These are phyloP conservation scores for Romanogobio albipinnatus DNA, from an alignment of 2,113 vertebrate species.

Conservation along the genomic window DNA sequence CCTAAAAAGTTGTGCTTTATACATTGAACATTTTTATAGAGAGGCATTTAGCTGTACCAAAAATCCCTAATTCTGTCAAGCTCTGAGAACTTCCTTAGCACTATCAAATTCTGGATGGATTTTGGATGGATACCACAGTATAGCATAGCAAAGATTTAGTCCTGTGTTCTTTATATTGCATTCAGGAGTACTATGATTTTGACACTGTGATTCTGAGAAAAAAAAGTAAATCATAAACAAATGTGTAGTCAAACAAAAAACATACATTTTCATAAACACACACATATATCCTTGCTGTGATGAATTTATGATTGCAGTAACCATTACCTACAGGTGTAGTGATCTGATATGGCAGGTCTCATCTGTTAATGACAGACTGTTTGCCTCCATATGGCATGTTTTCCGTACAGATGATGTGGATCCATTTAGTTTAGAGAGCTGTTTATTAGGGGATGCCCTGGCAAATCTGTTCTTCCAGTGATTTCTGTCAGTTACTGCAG, in stretches of 20 bases:
- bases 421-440: slow-evolving; percentile 9
- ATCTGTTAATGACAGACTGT: neutral
- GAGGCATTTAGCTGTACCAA: neutral
- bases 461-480: slow-evolving; percentile 3
- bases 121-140: neutral
- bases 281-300: neutral
- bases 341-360: neutral
- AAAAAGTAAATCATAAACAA: neutral
- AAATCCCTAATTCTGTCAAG: neutral
- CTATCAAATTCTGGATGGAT: neutral
- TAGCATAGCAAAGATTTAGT: neutral
- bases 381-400: neutral
- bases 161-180: neutral
- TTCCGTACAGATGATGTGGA: slow-evolving; percentile 27
- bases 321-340: neutral
- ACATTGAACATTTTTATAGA: slow-evolving; percentile 23
- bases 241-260: too few species aligned
- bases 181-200: neutral
- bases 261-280: neutral
- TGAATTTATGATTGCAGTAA: neutral
- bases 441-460: slow-evolving; percentile 30
- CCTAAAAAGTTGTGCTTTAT: slow-evolving; percentile 39
- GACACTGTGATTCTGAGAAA: neutral
- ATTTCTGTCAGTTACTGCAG: slow-evolving; percentile 47
- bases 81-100: neutral